phyloP scores from a whole-genome alignment of 2,888 invertebrate species.

The Drosophila antonietae region DNA sequence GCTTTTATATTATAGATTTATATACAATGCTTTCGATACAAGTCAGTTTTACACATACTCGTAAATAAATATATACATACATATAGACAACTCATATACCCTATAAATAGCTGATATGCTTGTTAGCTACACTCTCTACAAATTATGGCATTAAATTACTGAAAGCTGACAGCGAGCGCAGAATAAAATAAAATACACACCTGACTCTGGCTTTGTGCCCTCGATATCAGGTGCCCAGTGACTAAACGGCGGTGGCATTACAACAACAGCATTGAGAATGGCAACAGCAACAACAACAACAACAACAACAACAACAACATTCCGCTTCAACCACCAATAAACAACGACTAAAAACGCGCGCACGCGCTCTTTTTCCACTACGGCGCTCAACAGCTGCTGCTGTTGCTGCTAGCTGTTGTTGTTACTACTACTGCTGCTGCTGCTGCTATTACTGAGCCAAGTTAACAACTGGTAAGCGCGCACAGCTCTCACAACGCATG shows the following conservation, averaged over 20 bases:
- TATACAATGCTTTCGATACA: neutral
- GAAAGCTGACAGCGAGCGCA: slow-evolving; percentile 3
- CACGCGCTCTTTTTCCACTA: slow-evolving; percentile 64
- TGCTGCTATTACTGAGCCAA: slow-evolving; percentile 54
- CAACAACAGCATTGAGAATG: slow-evolving; percentile 25
- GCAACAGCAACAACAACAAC: slow-evolving; percentile 23
- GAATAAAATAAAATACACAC: slow-evolving; percentile 52
- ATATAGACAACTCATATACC: slow-evolving; percentile 5
- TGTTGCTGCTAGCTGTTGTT: slow-evolving; percentile 2
- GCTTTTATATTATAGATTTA: neutral
- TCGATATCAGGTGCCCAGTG: slow-evolving; percentile 46
- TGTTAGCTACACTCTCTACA: slow-evolving; percentile 16
- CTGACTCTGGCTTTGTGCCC: slow-evolving; percentile 60
- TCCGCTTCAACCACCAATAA: slow-evolving; percentile 27
- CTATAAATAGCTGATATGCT: neutral
- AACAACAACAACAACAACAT: slow-evolving; percentile 5
- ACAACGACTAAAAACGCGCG: slow-evolving; percentile 65
- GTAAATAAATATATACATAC: neutral
- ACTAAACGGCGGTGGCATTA: slow-evolving; percentile 37
- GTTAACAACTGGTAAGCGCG: slow-evolving; percentile 56
- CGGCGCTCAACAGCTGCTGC: slow-evolving; percentile 57
- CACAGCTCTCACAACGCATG: slow-evolving; percentile 47
- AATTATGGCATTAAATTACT: slow-evolving; percentile 16
- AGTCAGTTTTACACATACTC: neutral
- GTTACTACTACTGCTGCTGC: slow-evolving; percentile 4